phyloP scores from a whole-genome alignment of 2,888 invertebrate genomes.

The Pomacea canaliculata region DNA sequence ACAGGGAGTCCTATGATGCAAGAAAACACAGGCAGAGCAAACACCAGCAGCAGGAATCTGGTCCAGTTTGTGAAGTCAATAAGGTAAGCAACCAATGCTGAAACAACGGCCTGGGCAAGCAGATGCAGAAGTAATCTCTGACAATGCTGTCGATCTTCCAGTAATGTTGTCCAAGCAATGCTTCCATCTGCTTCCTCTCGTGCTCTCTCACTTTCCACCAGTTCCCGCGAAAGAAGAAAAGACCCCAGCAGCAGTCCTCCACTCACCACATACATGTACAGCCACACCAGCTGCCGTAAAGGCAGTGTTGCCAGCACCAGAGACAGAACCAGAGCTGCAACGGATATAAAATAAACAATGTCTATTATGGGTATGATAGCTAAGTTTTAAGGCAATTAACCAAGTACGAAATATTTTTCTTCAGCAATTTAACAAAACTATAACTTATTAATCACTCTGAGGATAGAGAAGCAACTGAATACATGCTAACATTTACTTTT shows the following conservation, averaged over 20 bases:
- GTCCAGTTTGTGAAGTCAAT: slow-evolving; percentile 68
- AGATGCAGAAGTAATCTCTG: slow-evolving; percentile 65
- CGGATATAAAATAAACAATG: not conserved
- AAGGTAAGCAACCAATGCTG: slow-evolving; percentile 66
- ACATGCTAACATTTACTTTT: not conserved
- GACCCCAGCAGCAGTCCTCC: slow-evolving; percentile 69
- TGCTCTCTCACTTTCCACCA: slow-evolving; percentile 64
- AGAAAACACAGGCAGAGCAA: slow-evolving; percentile 72
- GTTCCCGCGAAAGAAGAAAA: slow-evolving; percentile 70
- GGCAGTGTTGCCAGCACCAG: slow-evolving; percentile 72
- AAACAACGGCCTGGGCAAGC: slow-evolving; percentile 65
- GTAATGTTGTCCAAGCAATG: slow-evolving; percentile 40
- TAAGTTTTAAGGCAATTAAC: not conserved
- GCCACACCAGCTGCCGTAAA: slow-evolving; percentile 69
- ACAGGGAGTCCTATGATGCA: slow-evolving; percentile 70
- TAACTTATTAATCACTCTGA: not conserved
- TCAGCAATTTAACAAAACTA: not conserved
- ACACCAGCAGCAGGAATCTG: slow-evolving; percentile 69
- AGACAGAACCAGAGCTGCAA: slow-evolving; percentile 71
- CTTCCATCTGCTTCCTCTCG: slow-evolving; percentile 35
- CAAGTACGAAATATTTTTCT: not conserved
- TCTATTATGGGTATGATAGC: not conserved
- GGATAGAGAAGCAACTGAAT: not conserved
- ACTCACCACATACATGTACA: slow-evolving; percentile 73
- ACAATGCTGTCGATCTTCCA: slow-evolving; percentile 56